phyloP scores from a whole-genome alignment of 2,888 invertebrate species.

The Chalcosyrphus nemorum region DNA sequence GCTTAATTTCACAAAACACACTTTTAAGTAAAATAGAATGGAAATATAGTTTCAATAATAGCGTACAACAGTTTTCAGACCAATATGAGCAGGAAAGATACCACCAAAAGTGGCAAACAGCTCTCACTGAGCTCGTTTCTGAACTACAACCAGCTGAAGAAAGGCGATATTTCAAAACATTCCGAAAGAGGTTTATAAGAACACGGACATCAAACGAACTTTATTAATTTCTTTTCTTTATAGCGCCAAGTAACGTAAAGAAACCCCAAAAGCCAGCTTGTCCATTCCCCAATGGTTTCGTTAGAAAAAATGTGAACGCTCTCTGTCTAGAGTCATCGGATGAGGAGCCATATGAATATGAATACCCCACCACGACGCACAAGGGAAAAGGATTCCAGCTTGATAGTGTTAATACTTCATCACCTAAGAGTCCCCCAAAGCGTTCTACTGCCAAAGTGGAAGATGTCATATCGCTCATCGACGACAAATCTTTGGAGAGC shows the following conservation, averaged over 20 bases:
- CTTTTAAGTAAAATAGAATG: background rate
- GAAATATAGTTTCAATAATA: background rate
- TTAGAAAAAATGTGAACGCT: conserved; percentile 46
- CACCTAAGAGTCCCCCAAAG: conserved; percentile 31
- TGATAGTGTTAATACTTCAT: conserved; percentile 11
- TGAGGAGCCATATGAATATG: conserved; percentile 34
- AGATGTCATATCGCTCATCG: background rate
- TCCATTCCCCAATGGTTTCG: background rate
- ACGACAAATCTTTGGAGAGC: conserved; percentile 4
- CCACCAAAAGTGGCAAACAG: conserved; percentile 71
- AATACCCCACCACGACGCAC: background rate
- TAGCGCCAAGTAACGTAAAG: background rate
- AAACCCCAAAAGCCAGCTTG: background rate
- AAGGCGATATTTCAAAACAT: conserved; percentile 1
- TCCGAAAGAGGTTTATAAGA: conserved; percentile 13
- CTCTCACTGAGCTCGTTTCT: conserved; percentile 77
- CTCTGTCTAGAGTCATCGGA: conserved; percentile 60
- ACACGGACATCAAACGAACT: too few species aligned
- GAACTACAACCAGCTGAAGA: conserved; percentile 73
- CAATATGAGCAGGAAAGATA: conserved; percentile 46
- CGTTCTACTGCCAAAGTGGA: background rate
- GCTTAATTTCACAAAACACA: background rate
- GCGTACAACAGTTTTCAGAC: background rate
- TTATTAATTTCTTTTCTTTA: background rate
- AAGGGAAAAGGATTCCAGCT: background rate